Evolutionary conservation across 2,797 vertebrate species (phyloP), one percentile per base, ranked within the genome.

Genomic region (Esox lucius): DNA sequence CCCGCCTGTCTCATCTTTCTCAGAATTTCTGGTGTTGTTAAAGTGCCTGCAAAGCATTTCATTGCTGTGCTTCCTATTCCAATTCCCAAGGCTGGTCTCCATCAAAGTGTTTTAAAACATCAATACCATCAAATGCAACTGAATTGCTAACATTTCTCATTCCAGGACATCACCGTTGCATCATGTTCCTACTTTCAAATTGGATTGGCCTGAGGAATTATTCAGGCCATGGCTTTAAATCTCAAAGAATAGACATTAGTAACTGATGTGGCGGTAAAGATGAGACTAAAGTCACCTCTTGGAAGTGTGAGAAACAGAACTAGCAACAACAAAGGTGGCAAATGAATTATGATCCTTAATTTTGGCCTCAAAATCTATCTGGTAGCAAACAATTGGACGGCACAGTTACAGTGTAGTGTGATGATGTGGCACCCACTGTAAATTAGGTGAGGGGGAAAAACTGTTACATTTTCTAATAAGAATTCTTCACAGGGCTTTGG

Each of bases 401-500:
- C 83, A 79, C 78, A 84, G 85, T 87, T 84, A 90, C 89, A 75
- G 84, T 85, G 86, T 85, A 87, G 84, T 86, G 82, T 88, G 87
- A 85, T 72, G 62, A 75, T 75, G 75, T 81, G 84, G 81, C 89
- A 87, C 84, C 85, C 85, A 84, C 82, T 90, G 82, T 91, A 90
- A 92, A 92, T 91, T 90, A 90, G 81, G 77, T 61, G 5, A 64
- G 73, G 51, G 81, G 83, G 85, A 88, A 90, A 91, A 88, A 88
- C 79, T 74, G 81, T 77, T 89, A 71, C 75, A 87, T 88, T 90
- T 91, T 90, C 89, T 87, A 85, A 87, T 81, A 80, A 74, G 71
- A 86, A 86, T 90, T 89, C 86, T 88, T 84, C 84, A 84, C 80
- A 62, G 51, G 78, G 78, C 49, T n/a, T 84, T 81, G 76, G 80